Evolutionary conservation across 2,888 invertebrate species (phyloP), one percentile per base, ranked within the genome.

Genomic region (Nesidiocoris tenuis): DNA sequence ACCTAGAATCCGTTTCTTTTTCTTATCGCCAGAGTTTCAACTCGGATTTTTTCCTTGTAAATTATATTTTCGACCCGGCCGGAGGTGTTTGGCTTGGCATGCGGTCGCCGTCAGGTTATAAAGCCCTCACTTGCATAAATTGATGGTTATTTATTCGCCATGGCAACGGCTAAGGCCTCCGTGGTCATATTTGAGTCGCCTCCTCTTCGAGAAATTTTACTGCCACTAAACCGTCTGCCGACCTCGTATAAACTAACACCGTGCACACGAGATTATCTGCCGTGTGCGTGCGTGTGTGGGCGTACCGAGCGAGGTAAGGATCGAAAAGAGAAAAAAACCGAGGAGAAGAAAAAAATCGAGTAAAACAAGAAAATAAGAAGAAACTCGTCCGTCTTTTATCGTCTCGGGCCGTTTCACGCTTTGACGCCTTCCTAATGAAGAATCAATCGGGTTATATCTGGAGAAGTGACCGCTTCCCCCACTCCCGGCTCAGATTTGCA

Each of bases 111-210:
- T 39, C 39, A 39, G 12, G 39, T 39, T 39, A 39, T 39, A 39
- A 39, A 39, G 39, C 39, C 39, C 39, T 39, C 39, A 39, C 39
- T 39, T 22, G 22, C 63, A 63, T 63, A 63, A 63, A 63, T 63
- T 63, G 63, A 63, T 16, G 63, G 63, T 63, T 63, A 63, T 63
- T 63, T 63, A 63, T 63, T 39, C 39, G 39, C 39, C 39, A 39
- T 39, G 39, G 39, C 39, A 7, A 39, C 39, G 39, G 39, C 12
- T 39, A 12, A 39, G 39, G 39, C 39, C 39, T 12, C 39, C 3
- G 39, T 39, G 39, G 39, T 39, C 39, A 39, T 39, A 39, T 39
- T 39, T 39, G 39, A 39, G 39, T 39, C 39, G 39, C 39, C 39
- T 39, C 39, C 39, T 39, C 39, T 39, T 39, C 39, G 39, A 39